Percentiles rank a stretch among this genome's conserved stretches.
These are phyloP conservation scores for Falco columbarius DNA, from an alignment of 2,797 vertebrate genomes.

Conservation along the genomic window DNA sequence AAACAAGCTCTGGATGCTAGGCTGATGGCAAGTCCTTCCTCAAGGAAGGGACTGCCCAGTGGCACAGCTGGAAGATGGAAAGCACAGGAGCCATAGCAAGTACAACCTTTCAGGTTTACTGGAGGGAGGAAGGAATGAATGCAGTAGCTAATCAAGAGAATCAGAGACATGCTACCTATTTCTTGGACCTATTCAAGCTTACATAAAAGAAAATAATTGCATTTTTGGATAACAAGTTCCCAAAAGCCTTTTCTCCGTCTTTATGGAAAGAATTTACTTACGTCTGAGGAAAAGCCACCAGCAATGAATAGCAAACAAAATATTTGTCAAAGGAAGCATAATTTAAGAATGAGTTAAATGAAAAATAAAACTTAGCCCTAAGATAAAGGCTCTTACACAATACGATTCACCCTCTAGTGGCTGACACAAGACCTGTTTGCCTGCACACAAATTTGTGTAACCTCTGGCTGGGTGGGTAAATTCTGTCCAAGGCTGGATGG, in stretches of 20 bases:
- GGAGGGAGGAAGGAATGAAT: neutral
- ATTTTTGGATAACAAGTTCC: neutral
- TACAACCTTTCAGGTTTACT: neutral
- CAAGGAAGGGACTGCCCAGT: neutral
- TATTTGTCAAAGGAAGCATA: neutral
- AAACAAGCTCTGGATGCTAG: neutral
- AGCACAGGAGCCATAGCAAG: neutral
- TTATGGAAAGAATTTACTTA: neutral
- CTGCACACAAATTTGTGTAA: neutral
- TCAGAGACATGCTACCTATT: neutral
- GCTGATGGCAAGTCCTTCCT: neutral
- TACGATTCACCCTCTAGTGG: slow-evolving; percentile 54
- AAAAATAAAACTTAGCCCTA: neutral
- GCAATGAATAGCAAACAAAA: neutral
- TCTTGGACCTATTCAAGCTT: neutral
- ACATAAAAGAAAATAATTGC: neutral
- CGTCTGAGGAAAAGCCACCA: neutral
- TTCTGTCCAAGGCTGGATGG: neutral
- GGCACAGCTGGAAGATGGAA: neutral
- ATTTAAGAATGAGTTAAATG: neutral
- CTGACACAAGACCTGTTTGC: neutral
- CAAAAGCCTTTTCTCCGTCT: neutral
- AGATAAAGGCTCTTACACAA: neutral
- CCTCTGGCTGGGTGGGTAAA: neutral
- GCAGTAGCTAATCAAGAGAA: neutral